Base-by-base conservation (phyloP, 2,888 invertebrate species). In the Tachina grossa region DNA sequence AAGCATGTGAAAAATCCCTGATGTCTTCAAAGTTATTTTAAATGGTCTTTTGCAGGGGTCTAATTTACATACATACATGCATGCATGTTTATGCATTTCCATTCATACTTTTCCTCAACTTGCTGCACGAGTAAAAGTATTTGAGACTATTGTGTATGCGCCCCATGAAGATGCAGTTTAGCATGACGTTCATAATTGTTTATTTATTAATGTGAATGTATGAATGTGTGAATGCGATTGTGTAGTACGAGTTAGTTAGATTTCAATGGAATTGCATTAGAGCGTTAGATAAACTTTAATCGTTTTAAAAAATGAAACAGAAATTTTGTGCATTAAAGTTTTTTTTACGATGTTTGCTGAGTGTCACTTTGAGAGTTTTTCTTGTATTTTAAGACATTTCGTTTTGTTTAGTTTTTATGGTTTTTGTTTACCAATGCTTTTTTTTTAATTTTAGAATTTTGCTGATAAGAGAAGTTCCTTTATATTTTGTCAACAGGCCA, bases 151-250 rank as follows among this genome's bases (percentile, higher is more conserved):
- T 75, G 65, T 72, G 10, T 31, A n/a, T 57, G 76, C 45, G 61
- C 65, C 59, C 77, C 59, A 71, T 55, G 76, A 69, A 87, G 86
- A 87, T 85, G 88, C 88, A 89, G 89, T 90, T 90, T 90, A 90
- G 89, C 91, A 90, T 90, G 89, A 90, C 90, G 89, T 89, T 90
- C 89, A 90, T 90, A 91, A 90, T 91, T 90, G 90, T 89, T 89
- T 76, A 53, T 82, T 68, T 77, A 66, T 72, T 57, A 22, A 22
- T 55, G 65, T 16, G 16, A 9, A 43, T 61, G 16, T n/a, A 43
- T 53, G 9, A 13, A 13, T 22, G 3, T 14, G 6, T 47, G n/a
- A 14, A 19, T 61, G 1, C 65, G 71, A 63, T 63, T 71, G 45
- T 45, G 51, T 78, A 11, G 16, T 22, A 8, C 43, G 10, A 16